Percentiles rank a stretch among this genome's conserved stretches.
Evolutionary conservation across 2,797 vertebrate genomes (phyloP).

Genomic region (Fundulus diaphanus): DNA sequence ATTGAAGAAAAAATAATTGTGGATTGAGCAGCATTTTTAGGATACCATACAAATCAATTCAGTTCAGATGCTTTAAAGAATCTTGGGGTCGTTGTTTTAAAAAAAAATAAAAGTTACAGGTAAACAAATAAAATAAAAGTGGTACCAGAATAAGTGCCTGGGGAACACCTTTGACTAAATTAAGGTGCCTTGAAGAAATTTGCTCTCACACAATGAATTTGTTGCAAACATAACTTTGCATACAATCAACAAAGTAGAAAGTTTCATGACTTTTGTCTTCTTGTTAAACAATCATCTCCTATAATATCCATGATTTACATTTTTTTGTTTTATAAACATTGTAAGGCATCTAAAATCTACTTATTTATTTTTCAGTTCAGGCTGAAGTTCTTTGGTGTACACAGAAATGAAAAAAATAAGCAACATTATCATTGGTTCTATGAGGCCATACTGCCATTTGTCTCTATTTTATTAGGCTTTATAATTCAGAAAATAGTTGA

Average conservation of each 20-base stretch:
- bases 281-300: too few species aligned
- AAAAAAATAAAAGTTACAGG: not conserved
- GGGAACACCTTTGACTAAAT: not conserved
- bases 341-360: not conserved
- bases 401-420: not conserved
- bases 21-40: not conserved
- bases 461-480: not conserved
- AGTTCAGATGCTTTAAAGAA: not conserved
- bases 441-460: not conserved
- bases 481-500: not conserved
- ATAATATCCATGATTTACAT: too few species aligned
- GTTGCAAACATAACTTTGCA: too few species aligned
- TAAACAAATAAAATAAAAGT: not conserved
- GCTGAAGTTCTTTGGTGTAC: too few species aligned
- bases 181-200: too few species aligned
- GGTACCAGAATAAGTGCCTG: not conserved
- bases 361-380: not conserved
- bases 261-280: too few species aligned
- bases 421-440: not conserved
- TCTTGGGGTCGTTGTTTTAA: not conserved
- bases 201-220: too few species aligned
- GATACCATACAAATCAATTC: not conserved
- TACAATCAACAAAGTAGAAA: too few species aligned
- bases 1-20: not conserved
- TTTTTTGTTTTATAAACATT: not conserved